Base-by-base conservation (phyloP, 2,797 vertebrate genomes). In the Urocyon cinereoargenteus region DNA sequence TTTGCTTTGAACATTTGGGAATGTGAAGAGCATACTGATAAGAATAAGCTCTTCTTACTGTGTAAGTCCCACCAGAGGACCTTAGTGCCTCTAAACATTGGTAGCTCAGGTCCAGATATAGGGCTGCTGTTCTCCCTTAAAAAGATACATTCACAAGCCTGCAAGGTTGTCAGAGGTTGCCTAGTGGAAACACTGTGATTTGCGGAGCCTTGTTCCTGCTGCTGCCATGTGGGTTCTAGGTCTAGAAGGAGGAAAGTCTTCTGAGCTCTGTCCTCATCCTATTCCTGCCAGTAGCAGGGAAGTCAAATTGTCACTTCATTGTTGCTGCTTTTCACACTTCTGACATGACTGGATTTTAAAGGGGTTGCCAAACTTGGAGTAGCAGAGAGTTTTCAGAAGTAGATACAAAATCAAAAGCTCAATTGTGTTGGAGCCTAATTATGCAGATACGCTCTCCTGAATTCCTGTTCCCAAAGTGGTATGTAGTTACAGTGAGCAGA, bases 401-500 rank as follows among this genome's bases (percentile, higher is more conserved):
- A 96, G 88, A 86, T 92, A 97, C 49, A 86, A 97, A 98, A 98
- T 99, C 98, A 99, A 99, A 98, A 98, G 98, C 97, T 98, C 97
- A 98, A 55, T 98, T 99, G 98, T 98, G 97, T 95, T 96, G 90
- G 96, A 98, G 92, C 88, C 83, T 98, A 97, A 98, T 99, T 98
- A 98, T 97, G 97, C 97, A 98, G 98, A 97, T 98, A 97, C 22
- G 53, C 98, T 98, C 0, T 72, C 94, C 98, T 96, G 97, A 98
- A 97, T 98, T 98, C 97, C 97, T 98, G 77, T 98, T 98, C 95
- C 97, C 97, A 96, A 95, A 97, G 96, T 98, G 98, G 99, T 99
- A 98, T 99, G 98, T 98, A 98, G 99, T 98, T 98, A 98, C 97
- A 98, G 98, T 97, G 98, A 98, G 98, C 64, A 22, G 97, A 96